Conservation (phyloP, 2,888 invertebrate genomes). For the Saturnia pavonia region DNA sequence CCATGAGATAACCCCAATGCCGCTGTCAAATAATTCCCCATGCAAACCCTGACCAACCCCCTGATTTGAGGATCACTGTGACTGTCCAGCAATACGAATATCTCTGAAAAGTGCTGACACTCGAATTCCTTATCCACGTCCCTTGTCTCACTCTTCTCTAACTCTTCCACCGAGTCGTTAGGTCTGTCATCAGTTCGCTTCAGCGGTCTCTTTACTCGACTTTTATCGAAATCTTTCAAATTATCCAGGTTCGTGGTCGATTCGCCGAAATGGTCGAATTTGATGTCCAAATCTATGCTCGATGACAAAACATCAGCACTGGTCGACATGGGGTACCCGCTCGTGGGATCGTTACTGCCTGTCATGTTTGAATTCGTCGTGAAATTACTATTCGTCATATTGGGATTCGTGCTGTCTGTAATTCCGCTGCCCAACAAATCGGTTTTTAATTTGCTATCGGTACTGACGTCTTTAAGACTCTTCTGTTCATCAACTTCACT, state of each 20-base stretch:
- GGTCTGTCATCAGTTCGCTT: slow-evolving; percentile 53
- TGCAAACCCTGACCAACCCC: slow-evolving; percentile 85
- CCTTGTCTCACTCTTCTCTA: slow-evolving; percentile 32
- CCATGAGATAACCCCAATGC: slow-evolving; percentile 81
- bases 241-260: slow-evolving; percentile 63
- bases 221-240: slow-evolving; percentile 47
- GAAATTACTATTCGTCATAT: slow-evolving; percentile 73
- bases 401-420: slow-evolving; percentile 70
- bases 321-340: slow-evolving; percentile 72
- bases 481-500: slow-evolving; percentile 69
- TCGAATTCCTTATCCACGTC: slow-evolving; percentile 51
- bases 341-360: slow-evolving; percentile 65
- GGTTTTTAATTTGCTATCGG: slow-evolving; percentile 63
- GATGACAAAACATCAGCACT: slow-evolving; percentile 66
- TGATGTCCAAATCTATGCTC: slow-evolving; percentile 81
- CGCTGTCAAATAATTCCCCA: slow-evolving; percentile 85
- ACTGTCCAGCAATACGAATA: slow-evolving; percentile 83
- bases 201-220: slow-evolving; percentile 41
- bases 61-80: slow-evolving; percentile 92
- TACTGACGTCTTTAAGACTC: slow-evolving; percentile 66
- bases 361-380: slow-evolving; percentile 74
- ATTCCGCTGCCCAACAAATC: slow-evolving; percentile 62
- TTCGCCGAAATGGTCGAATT: slow-evolving; percentile 84
- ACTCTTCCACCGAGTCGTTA: slow-evolving; percentile 44
- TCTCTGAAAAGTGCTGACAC: slow-evolving; percentile 85